A percentile compares a stretch with the other conserved stretches of the same genome.
These are phyloP conservation scores for Drosophila cracens DNA, from an alignment of 2,888 invertebrate species.

Conservation along the genomic window DNA sequence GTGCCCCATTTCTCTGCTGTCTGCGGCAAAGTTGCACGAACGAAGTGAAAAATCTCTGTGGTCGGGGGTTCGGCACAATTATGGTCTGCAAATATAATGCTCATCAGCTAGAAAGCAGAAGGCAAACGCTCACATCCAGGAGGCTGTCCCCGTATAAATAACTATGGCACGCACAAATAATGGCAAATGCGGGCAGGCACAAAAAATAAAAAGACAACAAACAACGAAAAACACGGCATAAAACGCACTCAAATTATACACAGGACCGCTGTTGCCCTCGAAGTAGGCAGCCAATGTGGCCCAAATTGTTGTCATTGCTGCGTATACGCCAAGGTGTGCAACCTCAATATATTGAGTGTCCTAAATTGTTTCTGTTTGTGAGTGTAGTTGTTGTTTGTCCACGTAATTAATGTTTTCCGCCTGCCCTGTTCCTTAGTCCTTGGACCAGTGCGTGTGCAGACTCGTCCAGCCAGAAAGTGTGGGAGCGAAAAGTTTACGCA, in stretches of 20 bases:
- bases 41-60: constrained; percentile 64
- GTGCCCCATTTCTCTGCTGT: constrained; percentile 45
- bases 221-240: constrained; percentile 12
- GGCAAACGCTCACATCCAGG: constrained; percentile 6
- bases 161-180: constrained; percentile 55
- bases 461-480: constrained; percentile 37
- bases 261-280: constrained; percentile 21
- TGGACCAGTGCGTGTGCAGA: constrained; percentile 10
- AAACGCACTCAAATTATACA: constrained; percentile 63
- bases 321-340: constrained; percentile 57
- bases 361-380: constrained; percentile 15
- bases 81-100: constrained; percentile 70
- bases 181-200: constrained; percentile 31
- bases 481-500: constrained; percentile 58
- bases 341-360: constrained; percentile 13
- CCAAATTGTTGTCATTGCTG: constrained; percentile 54
- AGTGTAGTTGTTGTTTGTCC: constrained; percentile 26
- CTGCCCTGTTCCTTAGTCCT: constrained; percentile 11
- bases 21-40: constrained; percentile 27
- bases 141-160: constrained; percentile 56
- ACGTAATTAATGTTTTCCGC: constrained; percentile 70
- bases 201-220: neutral
- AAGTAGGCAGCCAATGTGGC: constrained; percentile 47
- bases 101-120: constrained; percentile 37
- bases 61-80: constrained; percentile 49